phyloP scores from a whole-genome alignment of 2,113 vertebrate genomes.

The Erpornis zantholeuca region DNA sequence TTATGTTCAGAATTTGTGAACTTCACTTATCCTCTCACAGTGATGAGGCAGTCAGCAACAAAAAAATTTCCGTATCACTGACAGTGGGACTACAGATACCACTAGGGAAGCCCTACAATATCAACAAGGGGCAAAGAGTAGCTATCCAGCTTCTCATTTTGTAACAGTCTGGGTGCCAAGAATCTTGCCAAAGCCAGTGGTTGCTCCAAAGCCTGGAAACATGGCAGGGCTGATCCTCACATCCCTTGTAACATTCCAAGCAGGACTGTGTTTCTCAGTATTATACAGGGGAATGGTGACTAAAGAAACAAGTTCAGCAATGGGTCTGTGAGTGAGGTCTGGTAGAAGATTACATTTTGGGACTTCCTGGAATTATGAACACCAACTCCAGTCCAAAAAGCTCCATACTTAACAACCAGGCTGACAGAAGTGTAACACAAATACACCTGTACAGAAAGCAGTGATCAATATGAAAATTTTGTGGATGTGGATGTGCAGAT shows the following conservation, averaged over 20 bases:
- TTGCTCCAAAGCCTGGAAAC: background rate
- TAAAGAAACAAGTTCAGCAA: background rate
- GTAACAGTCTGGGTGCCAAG: background rate
- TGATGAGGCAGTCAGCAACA: background rate
- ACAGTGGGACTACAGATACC: background rate
- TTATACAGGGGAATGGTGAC: background rate
- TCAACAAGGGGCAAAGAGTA: background rate
- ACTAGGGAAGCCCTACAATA: background rate
- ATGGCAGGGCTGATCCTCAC: background rate
- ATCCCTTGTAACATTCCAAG: background rate
- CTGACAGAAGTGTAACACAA: background rate
- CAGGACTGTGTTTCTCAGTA: background rate
- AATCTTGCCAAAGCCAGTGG: background rate
- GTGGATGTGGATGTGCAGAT: background rate
- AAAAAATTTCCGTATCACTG: background rate
- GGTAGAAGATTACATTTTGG: background rate
- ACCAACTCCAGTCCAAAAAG: background rate
- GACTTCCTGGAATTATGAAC: background rate
- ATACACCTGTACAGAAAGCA: background rate
- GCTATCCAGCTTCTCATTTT: background rate
- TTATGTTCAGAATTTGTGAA: background rate
- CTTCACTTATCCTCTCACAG: background rate
- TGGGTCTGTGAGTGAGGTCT: background rate
- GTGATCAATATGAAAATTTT: background rate
- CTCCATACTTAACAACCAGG: background rate